phyloP scores from a whole-genome alignment of 2,888 invertebrate genomes.

The Pandemis heparana region DNA sequence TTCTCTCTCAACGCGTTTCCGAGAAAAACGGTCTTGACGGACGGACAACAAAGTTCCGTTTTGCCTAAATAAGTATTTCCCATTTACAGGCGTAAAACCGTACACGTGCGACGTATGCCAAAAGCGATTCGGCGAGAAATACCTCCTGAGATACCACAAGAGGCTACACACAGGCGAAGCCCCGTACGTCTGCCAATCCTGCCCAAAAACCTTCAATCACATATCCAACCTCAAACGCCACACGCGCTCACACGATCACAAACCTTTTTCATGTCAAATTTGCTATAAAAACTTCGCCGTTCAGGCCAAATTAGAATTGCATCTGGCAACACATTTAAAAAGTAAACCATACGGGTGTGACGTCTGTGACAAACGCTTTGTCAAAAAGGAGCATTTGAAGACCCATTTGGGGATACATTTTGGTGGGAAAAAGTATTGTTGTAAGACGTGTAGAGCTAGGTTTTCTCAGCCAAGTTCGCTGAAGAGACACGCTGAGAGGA shows the following conservation, averaged over 20 bases:
- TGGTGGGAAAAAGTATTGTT: not conserved
- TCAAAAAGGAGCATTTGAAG: not conserved
- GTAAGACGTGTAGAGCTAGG: not conserved
- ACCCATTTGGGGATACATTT: not conserved
- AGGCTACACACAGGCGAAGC: not conserved
- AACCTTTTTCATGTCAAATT: not conserved
- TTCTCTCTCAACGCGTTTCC: too few relatives aligned
- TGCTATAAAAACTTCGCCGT: not conserved
- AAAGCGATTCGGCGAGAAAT: not conserved
- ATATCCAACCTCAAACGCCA: not conserved
- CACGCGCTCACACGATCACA: not conserved
- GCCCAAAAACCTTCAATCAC: not conserved
- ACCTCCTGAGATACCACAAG: not conserved
- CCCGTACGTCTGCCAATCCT: not conserved
- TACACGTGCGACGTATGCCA: not conserved
- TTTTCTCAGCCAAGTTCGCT: not conserved
- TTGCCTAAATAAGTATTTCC: not conserved
- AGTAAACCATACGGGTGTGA: not conserved
- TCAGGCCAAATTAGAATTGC: not conserved
- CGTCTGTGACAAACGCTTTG: not conserved
- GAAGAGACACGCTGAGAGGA: not conserved
- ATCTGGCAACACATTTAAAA: not conserved
- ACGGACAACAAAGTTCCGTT: not conserved
- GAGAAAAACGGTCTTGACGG: too few relatives aligned
- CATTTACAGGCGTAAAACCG: conserved; percentile 4